Conservation (phyloP, 2,888 invertebrate genomes). For the Octodonta nipae region DNA sequence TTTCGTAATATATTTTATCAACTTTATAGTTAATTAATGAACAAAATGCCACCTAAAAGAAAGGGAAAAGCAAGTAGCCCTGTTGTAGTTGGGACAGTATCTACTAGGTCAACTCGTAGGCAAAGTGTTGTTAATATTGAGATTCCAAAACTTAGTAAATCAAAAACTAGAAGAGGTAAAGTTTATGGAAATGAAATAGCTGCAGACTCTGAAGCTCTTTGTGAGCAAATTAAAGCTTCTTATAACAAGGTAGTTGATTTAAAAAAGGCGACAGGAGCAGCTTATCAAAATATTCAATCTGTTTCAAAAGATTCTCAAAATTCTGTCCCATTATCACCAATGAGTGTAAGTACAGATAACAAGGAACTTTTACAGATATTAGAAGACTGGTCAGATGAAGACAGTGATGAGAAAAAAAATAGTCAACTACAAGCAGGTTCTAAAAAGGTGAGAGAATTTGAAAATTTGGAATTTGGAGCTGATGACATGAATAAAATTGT, state of each 20-base stretch:
- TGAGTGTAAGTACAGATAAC: conserved; percentile 9
- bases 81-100: conserved; percentile 22
- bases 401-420: conserved; percentile 15
- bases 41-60: conserved; percentile 26
- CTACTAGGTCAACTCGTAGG: conserved; percentile 21
- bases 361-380: conserved; percentile 11
- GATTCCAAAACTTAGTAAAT: conserved; percentile 15
- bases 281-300: no score
- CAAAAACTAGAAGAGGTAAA: no score
- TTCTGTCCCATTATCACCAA: no score
- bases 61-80: conserved; percentile 15
- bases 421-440: conserved; percentile 4
- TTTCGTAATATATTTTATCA: no score
- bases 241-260: conserved; percentile 7
- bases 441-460: conserved; percentile 3
- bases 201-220: conserved; percentile 3
- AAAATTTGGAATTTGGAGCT: conserved; percentile 5
- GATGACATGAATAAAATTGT: conserved; percentile 8
- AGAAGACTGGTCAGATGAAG: conserved; percentile 22
- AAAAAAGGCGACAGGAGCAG: no score
- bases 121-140: conserved; percentile 22
- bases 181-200: no score
- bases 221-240: conserved; percentile 8
- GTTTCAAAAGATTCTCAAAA: no score
- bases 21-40: no score